Base-by-base conservation (phyloP, 1,140 invertebrate species). In the Orius laevigatus region DNA sequence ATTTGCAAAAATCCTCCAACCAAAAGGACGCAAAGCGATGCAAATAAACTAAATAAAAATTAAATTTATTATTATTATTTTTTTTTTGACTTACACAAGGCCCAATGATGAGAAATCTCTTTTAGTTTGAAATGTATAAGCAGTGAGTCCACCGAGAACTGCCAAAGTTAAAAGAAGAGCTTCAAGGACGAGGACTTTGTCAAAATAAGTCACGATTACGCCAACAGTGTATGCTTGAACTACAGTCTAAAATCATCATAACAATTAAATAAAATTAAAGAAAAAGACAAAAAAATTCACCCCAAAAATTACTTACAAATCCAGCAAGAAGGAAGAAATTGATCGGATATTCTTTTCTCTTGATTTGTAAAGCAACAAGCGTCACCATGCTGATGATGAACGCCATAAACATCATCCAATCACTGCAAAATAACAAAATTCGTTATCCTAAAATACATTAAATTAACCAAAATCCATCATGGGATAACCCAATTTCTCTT, bases 101-200 rank as follows among this genome's bases (percentile, higher is more conserved):
- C 79, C 74, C 60, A 79, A 64, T 44, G 74, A 74, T 8, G 81
- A 82, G 64, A 86, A 87, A 61, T 89, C 84, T 53, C 70, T 69
- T 62, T 85, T 87, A 16, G 78, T 79, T 67, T 89, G 84, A 48
- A 88, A 75, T 1, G 84, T 87, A 61, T 76, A 89, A 4, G 74
- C 58, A 0, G 82, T 86, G 35, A 89, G 67, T 1, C 74, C 73
- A 48, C 72, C 64, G 10, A 84, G 74, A 9, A 86, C 76, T 2
- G 73, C 68, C 36, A 83, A 65, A 0, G 84, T 89, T 51, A 88
- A 67, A 1, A 75, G 60, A 10, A 87, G 67, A 1, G 84, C 85
- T 66, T 87, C 74, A 10, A 88, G 60, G 0, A 89, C 83, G 25
- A 81, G 65, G 8, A 64, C 58, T 16, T 75, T 71, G 49, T 83